Conservation (phyloP, 2,888 invertebrate species). For the Drosophila bunnanda region DNA sequence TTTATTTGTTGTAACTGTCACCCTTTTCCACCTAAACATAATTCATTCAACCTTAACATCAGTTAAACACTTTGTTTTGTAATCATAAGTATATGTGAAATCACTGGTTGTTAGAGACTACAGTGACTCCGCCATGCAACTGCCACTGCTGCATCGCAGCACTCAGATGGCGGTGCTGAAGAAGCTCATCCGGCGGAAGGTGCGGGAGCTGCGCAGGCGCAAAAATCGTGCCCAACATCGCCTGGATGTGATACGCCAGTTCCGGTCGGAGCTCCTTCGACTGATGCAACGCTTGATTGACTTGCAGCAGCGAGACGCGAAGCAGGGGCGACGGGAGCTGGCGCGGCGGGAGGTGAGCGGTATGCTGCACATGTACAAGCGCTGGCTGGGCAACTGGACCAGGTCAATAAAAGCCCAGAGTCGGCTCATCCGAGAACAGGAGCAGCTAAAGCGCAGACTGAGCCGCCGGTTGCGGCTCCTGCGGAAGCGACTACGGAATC, state of each 20-base stretch:
- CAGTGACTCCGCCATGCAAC: constrained; percentile 20
- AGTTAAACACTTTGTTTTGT: background rate
- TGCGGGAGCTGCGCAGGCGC: constrained; percentile 13
- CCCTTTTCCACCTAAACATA: background rate
- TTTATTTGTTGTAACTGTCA: background rate
- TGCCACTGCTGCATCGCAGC: constrained; percentile 19
- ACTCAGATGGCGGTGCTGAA: constrained; percentile 22
- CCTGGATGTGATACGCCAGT: constrained; percentile 10
- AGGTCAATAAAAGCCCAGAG: constrained; percentile 17
- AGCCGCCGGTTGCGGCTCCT: constrained; percentile 20
- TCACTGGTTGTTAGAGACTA: background rate
- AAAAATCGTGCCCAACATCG: constrained; percentile 10
- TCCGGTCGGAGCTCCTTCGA: constrained; percentile 31
- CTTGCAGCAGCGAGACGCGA: background rate
- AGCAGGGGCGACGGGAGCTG: background rate
- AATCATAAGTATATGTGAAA: background rate
- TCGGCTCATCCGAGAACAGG: constrained; percentile 13
- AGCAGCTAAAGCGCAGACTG: constrained; percentile 4
- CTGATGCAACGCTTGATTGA: constrained; percentile 23
- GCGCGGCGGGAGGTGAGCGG: background rate
- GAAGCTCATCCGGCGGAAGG: constrained; percentile 35
- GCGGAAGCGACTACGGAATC: constrained; percentile 23
- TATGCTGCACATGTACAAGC: constrained; percentile 18
- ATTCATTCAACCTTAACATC: background rate
- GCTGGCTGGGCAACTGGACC: constrained; percentile 39